Conservation (phyloP, 1,140 invertebrate species). For the Drosophila cardini region DNA sequence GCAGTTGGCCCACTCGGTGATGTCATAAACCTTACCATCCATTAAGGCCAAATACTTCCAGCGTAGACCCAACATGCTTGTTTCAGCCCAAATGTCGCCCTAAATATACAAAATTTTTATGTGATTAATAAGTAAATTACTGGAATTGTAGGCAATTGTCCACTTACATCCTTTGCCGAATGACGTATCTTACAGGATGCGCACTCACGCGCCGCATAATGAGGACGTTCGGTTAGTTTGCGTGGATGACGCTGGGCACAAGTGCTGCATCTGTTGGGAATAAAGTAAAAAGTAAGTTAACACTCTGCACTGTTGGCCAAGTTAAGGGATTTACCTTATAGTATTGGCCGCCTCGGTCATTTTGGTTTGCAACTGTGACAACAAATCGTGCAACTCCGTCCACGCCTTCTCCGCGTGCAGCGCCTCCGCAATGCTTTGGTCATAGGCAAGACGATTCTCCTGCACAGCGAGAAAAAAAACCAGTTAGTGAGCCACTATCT, state of each 20-base stretch:
- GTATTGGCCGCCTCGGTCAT: constrained; percentile 96
- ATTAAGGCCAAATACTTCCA: constrained; percentile 98
- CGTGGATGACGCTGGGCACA: constrained; percentile 95
- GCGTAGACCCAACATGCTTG: constrained; percentile 92
- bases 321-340: constrained; percentile 86
- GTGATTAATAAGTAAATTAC: not conserved
- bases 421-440: constrained; percentile 89
- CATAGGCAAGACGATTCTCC: constrained; percentile 92
- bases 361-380: constrained; percentile 95
- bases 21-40: constrained; percentile 97
- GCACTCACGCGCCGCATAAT: constrained; percentile 96
- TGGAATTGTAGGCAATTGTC: constrained; percentile 12
- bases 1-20: constrained; percentile 97
- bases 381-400: constrained; percentile 91
- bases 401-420: constrained; percentile 93
- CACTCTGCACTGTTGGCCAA: not conserved
- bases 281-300: not conserved
- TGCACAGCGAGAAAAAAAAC: constrained; percentile 71
- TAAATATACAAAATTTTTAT: constrained; percentile 70
- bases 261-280: constrained; percentile 90
- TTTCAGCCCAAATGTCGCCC: constrained; percentile 98
- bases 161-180: constrained; percentile 93
- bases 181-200: constrained; percentile 95
- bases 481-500: too few species aligned
- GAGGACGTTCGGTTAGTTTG: constrained; percentile 92